A percentile compares a stretch with the other conserved stretches of the same genome.
Conservation (phyloP, 2,113 vertebrate genomes). For the Periophthalmodon schlosseri region DNA sequence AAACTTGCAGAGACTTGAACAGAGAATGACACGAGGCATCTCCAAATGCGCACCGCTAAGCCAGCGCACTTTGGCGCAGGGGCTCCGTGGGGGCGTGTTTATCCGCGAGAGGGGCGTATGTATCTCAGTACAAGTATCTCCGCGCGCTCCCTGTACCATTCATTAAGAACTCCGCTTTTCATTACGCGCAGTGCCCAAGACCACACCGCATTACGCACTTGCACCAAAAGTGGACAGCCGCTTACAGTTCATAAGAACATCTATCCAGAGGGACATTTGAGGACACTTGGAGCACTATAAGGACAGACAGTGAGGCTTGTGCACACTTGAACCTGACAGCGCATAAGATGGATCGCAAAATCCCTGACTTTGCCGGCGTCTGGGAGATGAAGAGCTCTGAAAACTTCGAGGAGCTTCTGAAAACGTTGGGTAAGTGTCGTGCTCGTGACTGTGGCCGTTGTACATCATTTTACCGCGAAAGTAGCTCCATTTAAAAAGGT, state of each 20-base stretch:
- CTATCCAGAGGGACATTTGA: not conserved
- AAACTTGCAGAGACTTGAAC: conserved; percentile 8
- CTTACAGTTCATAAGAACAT: conserved; percentile 2
- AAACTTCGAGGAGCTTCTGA: conserved; percentile 92
- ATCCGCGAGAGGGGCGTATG: conserved; percentile 53
- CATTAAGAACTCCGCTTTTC: conserved; percentile 49
- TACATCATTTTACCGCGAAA: conserved; percentile 9
- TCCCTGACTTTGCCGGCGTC: conserved; percentile 86
- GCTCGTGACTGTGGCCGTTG: conserved; percentile 11
- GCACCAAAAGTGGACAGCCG: conserved; percentile 18
- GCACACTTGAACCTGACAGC: conserved; percentile 38
- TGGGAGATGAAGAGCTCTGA: conserved; percentile 92
- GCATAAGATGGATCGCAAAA: conserved; percentile 76
- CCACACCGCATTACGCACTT: conserved; percentile 25
- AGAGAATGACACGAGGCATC: conserved; percentile 19
- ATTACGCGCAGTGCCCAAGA: conserved; percentile 37
- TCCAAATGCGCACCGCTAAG: conserved; percentile 7
- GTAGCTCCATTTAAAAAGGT: conserved; percentile 13
- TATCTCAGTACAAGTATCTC: conserved; percentile 38
- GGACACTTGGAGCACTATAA: conserved; percentile 10
- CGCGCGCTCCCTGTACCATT: conserved; percentile 43
- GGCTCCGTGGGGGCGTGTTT: conserved; percentile 55
- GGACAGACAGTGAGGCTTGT: conserved; percentile 13
- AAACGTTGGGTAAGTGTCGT: conserved; percentile 83
- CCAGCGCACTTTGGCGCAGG: conserved; percentile 34